These are phyloP conservation scores for Ochlodes sylvanus DNA, from an alignment of 2,888 invertebrate genomes.

Conservation along the genomic window DNA sequence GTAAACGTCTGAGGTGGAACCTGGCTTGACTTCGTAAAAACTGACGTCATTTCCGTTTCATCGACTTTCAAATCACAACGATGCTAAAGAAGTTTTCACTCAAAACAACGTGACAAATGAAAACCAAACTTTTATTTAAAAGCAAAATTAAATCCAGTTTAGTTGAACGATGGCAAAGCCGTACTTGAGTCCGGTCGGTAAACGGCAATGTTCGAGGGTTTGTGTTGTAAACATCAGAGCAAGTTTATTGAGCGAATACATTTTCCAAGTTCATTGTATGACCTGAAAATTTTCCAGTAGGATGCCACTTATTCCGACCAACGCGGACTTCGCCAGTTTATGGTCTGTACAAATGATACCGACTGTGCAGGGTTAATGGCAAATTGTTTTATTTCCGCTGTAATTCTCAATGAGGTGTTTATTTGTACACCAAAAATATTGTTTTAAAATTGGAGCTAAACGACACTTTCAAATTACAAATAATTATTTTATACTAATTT, in stretches of 20 bases:
- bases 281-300: slow-evolving; percentile 29
- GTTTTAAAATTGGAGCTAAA: background rate
- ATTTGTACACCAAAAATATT: background rate
- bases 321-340: slow-evolving; percentile 14
- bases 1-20: too few relatives aligned
- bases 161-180: slow-evolving; percentile 3
- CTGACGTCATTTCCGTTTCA: too few relatives aligned
- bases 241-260: slow-evolving; percentile 24
- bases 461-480: background rate
- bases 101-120: background rate
- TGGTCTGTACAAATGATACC: slow-evolving; percentile 7
- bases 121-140: slow-evolving; percentile 4
- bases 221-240: slow-evolving; percentile 19
- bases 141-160: slow-evolving; percentile 20
- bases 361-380: background rate
- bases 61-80: too few relatives aligned
- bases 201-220: slow-evolving; percentile 20
- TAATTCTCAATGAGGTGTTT: background rate
- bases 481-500: background rate
- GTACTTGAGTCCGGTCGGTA: slow-evolving; percentile 11
- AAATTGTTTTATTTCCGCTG: background rate
- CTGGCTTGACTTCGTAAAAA: too few relatives aligned
- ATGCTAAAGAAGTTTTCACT: too few relatives aligned
- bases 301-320: slow-evolving; percentile 14
- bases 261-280: slow-evolving; percentile 18